Evolutionary conservation across 2,113 vertebrate genomes (phyloP).

Genomic region (Chloebia gouldiae): DNA sequence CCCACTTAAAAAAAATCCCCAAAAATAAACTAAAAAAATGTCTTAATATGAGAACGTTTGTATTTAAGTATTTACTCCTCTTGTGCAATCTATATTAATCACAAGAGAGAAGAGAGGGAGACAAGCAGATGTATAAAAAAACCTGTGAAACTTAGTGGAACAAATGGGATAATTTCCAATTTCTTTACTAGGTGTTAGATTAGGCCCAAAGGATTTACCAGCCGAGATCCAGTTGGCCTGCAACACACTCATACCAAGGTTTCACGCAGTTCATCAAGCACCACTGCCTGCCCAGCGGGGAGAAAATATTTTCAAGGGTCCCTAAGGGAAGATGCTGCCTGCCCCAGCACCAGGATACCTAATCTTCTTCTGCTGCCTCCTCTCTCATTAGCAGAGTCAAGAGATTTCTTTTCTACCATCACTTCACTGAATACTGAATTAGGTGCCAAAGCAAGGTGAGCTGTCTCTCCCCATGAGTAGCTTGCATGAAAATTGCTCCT

Average conservation of each 20-base stretch:
- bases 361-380: not conserved
- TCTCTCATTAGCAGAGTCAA: not conserved
- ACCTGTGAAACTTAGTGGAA: not conserved
- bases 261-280: not conserved
- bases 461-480: not conserved
- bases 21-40: not conserved
- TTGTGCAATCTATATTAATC: not conserved
- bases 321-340: not conserved
- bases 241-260: fast-evolving
- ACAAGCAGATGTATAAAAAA: not conserved
- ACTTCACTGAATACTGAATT: not conserved
- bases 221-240: not conserved
- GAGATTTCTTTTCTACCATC: not conserved
- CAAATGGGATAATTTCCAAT: slow-evolving; percentile 1
- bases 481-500: not conserved
- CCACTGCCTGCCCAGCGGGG: fast-evolving
- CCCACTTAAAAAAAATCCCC: fast-evolving
- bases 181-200: slow-evolving; percentile 30
- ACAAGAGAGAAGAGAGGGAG: not conserved
- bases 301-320: not conserved
- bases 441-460: not conserved
- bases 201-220: not conserved
- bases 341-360: no score
- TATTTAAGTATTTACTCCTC: not conserved
- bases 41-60: not conserved